These are phyloP conservation scores for Drosophila navojoa DNA, from an alignment of 1,140 invertebrate genomes.

Conservation along the genomic window DNA sequence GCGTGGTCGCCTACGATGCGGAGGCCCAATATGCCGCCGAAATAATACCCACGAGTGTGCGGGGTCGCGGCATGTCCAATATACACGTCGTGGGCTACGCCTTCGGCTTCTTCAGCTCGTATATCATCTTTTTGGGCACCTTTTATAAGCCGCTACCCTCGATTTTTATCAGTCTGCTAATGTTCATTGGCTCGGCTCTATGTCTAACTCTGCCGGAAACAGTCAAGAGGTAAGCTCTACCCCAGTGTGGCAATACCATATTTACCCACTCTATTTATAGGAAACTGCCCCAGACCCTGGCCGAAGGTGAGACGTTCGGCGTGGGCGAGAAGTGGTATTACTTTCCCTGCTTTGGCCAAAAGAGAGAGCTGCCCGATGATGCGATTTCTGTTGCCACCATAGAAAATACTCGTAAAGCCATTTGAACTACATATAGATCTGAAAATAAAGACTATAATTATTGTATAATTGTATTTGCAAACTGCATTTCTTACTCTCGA, in stretches of 20 bases:
- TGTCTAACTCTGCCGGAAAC: slow-evolving; percentile 88
- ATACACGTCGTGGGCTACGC: slow-evolving; percentile 86
- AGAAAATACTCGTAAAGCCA: slow-evolving; percentile 8
- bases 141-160: slow-evolving; percentile 85
- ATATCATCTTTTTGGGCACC: slow-evolving; percentile 82
- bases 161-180: slow-evolving; percentile 85
- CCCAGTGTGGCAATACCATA: background rate
- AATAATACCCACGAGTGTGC: slow-evolving; percentile 87
- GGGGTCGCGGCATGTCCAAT: slow-evolving; percentile 85
- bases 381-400: slow-evolving; percentile 15
- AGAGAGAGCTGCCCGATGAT: slow-evolving; percentile 13
- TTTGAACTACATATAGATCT: slow-evolving; percentile 11
- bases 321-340: slow-evolving; percentile 83
- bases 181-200: slow-evolving; percentile 85
- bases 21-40: slow-evolving; percentile 88
- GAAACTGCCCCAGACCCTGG: slow-evolving; percentile 85
- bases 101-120: slow-evolving; percentile 75
- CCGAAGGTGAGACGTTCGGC: slow-evolving; percentile 86
- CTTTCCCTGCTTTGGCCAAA: slow-evolving; percentile 58
- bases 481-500: slow-evolving; percentile 9
- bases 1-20: slow-evolving; percentile 87
- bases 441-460: slow-evolving; percentile 37
- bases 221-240: slow-evolving; percentile 81
- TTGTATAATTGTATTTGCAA: slow-evolving; percentile 2
- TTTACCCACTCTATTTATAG: slow-evolving; percentile 21